Evolutionary conservation across 2,113 vertebrate genomes (phyloP).

Genomic region (Leptobrachium leishanense): DNA sequence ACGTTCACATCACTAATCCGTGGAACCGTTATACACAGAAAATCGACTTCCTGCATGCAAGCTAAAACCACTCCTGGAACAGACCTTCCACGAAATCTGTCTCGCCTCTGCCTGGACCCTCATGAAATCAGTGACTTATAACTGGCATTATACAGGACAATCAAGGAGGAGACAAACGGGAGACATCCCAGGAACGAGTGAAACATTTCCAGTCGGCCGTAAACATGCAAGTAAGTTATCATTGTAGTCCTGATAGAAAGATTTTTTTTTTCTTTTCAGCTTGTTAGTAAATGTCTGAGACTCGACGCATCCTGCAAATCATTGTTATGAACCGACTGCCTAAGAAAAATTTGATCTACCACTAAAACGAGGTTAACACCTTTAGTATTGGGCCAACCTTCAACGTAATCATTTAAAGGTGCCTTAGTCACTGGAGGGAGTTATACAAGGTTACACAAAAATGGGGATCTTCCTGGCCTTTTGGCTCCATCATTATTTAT

Average conservation of each 20-base stretch:
- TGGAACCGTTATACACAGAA: too few species aligned
- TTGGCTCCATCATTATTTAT: background rate
- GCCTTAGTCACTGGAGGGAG: constrained; percentile 13
- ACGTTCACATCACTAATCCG: too few species aligned
- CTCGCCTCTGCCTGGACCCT: background rate
- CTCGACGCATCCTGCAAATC: constrained; percentile 67
- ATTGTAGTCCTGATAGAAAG: constrained; percentile 67
- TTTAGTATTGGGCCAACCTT: constrained; percentile 30
- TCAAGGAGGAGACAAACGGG: constrained; percentile 66
- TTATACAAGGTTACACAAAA: constrained; percentile 28
- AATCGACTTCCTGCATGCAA: too few species aligned
- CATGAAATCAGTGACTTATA: background rate
- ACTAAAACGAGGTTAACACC: constrained; percentile 64
- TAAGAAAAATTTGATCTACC: constrained; percentile 63
- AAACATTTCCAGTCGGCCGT: constrained; percentile 68
- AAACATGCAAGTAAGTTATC: constrained; percentile 85
- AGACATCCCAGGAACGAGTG: constrained; percentile 62
- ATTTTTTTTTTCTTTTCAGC: background rate
- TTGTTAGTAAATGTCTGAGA: constrained; percentile 49
- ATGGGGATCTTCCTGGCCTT: constrained; percentile 10
- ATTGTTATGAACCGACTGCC: constrained; percentile 39
- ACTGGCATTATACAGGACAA: constrained; percentile 56
- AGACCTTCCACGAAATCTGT: too few species aligned
- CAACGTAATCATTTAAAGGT: constrained; percentile 12
- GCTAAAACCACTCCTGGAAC: too few species aligned